Evolutionary conservation across 2,888 invertebrate genomes (phyloP), one percentile per base, ranked within the genome.

Genomic region (Apomyelois bistriatella): DNA sequence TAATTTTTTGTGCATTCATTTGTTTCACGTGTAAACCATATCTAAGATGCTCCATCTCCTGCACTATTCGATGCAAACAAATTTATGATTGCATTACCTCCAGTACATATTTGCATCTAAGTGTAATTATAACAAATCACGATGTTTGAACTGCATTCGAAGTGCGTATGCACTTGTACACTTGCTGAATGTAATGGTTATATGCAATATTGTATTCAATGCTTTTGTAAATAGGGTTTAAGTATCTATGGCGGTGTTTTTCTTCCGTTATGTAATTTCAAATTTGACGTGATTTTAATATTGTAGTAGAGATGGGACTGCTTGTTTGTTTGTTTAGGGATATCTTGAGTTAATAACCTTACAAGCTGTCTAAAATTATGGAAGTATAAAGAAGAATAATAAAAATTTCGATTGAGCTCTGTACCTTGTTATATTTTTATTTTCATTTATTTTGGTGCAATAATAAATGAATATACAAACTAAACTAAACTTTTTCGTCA

Each of bases 111-210:
- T 70, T 64, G 65, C 69, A 65, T 74, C 75, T 75, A 73, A 75
- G 72, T 70, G 70, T 74, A 81, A 81, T 82, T 82, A 79, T 72
- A 70, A 72, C 78, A 81, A 81, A 80, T 84, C 81, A 80, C 73
- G 74, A 76, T 79, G 76, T 77, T 76, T 78, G 68, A 66, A 66
- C 68, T 70, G 66, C 68, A 70, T 49, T 38, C 38, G 38, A 38
- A 37, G 38, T 38, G 48, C 46, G 7, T 38, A 22, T 38, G 22
- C 28, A 16, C 40, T 15, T 15, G 46, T 32, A n/a, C 46, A 46
- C 40, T 15, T 51, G 55, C 56, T 57, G 54, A 57, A 52, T 47
- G 46, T 53, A 48, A 43, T 35, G 53, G 47, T 54, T 42, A 50
- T 48, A 46, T 42, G 48, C 53, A 52, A 53, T 51, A 48, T 48